Conservation (phyloP, 2,113 vertebrate species). For the Sorex araneus region DNA sequence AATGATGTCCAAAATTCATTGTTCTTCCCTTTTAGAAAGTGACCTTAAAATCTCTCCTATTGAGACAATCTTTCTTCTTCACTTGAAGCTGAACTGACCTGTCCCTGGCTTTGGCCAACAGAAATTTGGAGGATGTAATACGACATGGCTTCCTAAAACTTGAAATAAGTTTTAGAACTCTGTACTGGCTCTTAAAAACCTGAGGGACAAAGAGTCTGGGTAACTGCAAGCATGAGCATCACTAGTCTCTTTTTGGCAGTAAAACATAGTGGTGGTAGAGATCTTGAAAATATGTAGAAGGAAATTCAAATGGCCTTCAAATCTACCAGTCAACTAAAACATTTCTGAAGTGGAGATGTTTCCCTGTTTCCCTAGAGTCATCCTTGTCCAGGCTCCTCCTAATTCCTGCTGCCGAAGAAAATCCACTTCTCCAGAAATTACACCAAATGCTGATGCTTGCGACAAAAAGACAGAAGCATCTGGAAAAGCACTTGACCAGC, state of each 20-base stretch:
- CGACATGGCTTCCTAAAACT: neutral
- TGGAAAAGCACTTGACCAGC: constrained; percentile 81
- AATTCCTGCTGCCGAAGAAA: constrained; percentile 88
- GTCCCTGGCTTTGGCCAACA: neutral
- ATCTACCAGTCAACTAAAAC: neutral
- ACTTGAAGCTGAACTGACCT: neutral
- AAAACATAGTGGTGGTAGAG: neutral
- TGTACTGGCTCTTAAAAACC: no score
- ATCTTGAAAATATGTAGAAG: constrained; percentile 12
- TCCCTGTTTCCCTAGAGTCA: constrained; percentile 28
- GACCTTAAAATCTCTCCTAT: neutral
- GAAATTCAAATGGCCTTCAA: neutral
- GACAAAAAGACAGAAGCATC: constrained; percentile 65
- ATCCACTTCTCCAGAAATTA: constrained; percentile 79
- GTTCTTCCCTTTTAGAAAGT: neutral
- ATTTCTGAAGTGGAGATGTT: constrained; percentile 70
- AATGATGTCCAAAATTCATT: neutral
- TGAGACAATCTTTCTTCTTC: neutral
- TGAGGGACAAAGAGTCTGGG: no score
- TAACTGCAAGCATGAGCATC: neutral
- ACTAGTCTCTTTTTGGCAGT: neutral
- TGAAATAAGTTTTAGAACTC: neutral
- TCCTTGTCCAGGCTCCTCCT: constrained; percentile 76
- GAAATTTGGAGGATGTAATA: neutral
- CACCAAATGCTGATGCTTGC: constrained; percentile 39